Evolutionary conservation across 2,797 vertebrate genomes (phyloP).

Genomic region (Micromesistius poutassou): DNA sequence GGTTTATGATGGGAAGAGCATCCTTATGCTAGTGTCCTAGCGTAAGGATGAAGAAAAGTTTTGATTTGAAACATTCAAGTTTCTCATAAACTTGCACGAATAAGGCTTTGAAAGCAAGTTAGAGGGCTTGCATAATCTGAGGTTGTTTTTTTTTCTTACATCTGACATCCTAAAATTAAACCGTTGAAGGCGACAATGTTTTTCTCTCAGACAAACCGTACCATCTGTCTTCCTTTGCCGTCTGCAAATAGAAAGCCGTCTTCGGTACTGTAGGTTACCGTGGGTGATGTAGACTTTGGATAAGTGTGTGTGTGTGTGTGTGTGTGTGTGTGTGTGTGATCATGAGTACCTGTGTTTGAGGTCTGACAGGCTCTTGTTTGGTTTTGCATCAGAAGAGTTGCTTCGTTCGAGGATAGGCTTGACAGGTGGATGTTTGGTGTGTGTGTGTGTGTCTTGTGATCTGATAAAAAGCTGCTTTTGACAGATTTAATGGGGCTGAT

Average conservation of each 20-base stretch:
- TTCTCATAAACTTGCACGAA: too few relatives aligned
- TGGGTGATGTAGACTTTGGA: too few relatives aligned
- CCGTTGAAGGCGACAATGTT: background rate
- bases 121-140: too few relatives aligned
- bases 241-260: background rate
- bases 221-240: background rate
- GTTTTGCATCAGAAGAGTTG: background rate
- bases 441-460: background rate
- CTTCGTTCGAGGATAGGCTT: background rate
- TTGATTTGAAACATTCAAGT: too few relatives aligned
- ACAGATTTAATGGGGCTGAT: background rate
- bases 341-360: too few relatives aligned
- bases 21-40: too few relatives aligned
- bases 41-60: too few relatives aligned
- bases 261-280: background rate
- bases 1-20: too few relatives aligned
- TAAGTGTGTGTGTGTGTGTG: too few relatives aligned
- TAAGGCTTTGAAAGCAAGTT: too few relatives aligned
- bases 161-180: background rate
- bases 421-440: background rate
- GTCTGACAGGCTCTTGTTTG: background rate
- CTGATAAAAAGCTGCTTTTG: background rate
- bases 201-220: background rate
- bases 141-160: too few relatives aligned
- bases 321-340: too few relatives aligned